Evolutionary conservation across 2,797 vertebrate species (phyloP), one percentile per base, ranked within the genome.

Genomic region (Pitangus sulphuratus): DNA sequence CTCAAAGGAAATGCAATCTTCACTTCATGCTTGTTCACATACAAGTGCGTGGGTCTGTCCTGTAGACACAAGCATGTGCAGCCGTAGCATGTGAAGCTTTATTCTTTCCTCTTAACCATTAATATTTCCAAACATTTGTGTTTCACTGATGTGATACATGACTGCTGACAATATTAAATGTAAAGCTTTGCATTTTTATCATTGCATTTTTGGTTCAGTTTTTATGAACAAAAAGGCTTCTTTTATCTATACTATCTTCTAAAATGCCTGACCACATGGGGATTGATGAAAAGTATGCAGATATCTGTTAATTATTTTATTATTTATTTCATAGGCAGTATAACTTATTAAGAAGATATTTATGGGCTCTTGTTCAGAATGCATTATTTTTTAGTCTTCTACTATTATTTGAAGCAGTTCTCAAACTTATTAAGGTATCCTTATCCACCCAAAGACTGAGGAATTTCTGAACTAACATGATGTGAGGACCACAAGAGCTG

Each of bases 1-100:
- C 15, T 87, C 8, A 1, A 17, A 42, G 39, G 48, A 90, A 87
- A 76, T 2, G 2, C 13, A 33, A 7, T 10, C 47, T 77, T 87
- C 47, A 16, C 28, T 82, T 24, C 12, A 31, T 62, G 1, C 21
- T 39, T 25, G 5, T 6, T 69, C 39, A 8, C 1, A 1, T 15
- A 3, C 19, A 72, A 8, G 21, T 8, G 16, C 25, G 42, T 39
- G 24, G 26, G 18, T 44, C 64, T 35, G 7, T 24, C 53, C 45
- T 3, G 1, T 65, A 84, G 30, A 24, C 30, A 53, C 16, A 15
- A 51, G 13, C 20, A 40, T 0, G 0, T 12, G 47, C 44, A 28
- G 28, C 11, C 0, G 0, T 9, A 35, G 51, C 0, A 0, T n/a
- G 47, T 8, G 44, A 80, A 57, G 22, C 8, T 65, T 66, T 53